Base-by-base conservation (phyloP, 1,140 invertebrate genomes). In the Zelostemma sp. region DNA sequence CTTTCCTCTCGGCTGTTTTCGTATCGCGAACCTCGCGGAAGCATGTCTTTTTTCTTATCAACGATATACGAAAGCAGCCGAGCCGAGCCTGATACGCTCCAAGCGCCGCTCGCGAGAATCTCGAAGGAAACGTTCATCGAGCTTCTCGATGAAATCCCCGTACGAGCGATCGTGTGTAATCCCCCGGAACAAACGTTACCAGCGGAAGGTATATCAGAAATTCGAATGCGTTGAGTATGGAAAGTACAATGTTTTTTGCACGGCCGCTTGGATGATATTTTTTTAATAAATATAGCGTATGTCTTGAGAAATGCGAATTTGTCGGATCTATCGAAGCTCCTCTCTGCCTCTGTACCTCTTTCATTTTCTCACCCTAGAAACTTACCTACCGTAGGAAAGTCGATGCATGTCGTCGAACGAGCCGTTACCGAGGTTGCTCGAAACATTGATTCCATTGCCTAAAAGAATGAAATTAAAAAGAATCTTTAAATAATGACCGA, bases 141-240 rank as follows among this genome's bases (percentile, higher is more conserved):
- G 45, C 14, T 65, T 49, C 49, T 40, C 58, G 12, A 19, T 11
- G 4, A 1, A 11, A 8, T 28, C 6, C 46, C n/a, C 12, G 4
- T 41, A 12, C 19, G n/a, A 48, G 19, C 17, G 56, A 72, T 72
- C 55, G 48, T 18, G 49, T 40, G 33, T 17, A 35, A 45, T 33
- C 33, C 47, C 40, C 60, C n/a, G 41, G 53, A 63, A 63, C 61
- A 45, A 55, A 57, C 57, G n/a, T 75, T 75, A 75, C 62, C 70
- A 60, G 53, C 67, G 2, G 70, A 75, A 64, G 70, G 68, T 75
- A 75, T 55, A 48, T 51, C 51, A 70, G 68, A 61, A 65, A 64
- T 65, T 58, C 54, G 47, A 48, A 64, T 57, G 51, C 25, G 48
- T 31, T 59, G 35, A n/a, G 35, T 50, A 35, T 50, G 25, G 17